A percentile compares a stretch with the other conserved stretches of the same genome.
These are phyloP conservation scores for Seira ritae DNA, from an alignment of 2,888 invertebrate species.

Conservation along the genomic window DNA sequence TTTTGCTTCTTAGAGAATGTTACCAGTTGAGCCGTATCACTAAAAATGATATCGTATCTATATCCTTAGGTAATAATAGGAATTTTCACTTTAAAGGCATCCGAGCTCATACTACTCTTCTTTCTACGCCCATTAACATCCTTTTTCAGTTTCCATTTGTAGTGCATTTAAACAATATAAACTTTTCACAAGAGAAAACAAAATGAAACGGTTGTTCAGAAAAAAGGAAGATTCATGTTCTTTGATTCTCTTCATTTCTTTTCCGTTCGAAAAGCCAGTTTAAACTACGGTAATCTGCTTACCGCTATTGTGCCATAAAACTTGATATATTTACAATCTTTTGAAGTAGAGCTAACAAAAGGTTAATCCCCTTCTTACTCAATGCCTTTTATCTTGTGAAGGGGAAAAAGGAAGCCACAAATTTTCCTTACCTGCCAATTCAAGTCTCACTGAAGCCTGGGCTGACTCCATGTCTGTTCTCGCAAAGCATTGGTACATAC, in stretches of 20 bases:
- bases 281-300: slow-evolving; percentile 19
- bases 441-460: slow-evolving; percentile 67
- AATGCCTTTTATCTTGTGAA: slow-evolving; percentile 10
- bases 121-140: no score
- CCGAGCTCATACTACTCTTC: no score
- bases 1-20: slow-evolving; percentile 19
- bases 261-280: neutral
- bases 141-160: no score
- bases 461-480: slow-evolving; percentile 67
- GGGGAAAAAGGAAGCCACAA: slow-evolving; percentile 53
- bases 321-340: slow-evolving; percentile 19
- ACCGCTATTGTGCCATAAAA: slow-evolving; percentile 12
- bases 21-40: no score
- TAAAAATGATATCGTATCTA: no score
- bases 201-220: neutral
- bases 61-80: no score
- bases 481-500: slow-evolving; percentile 70
- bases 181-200: neutral
- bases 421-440: slow-evolving; percentile 72
- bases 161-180: slow-evolving; percentile 13
- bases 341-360: slow-evolving; percentile 18
- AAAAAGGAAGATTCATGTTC: neutral
- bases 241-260: slow-evolving; percentile 1
- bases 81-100: no score
- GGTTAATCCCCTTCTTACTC: neutral